Conservation (phyloP, 30 jellyfish, hydroid and myxozoan genomes). For the Aurelia coerulea region DNA sequence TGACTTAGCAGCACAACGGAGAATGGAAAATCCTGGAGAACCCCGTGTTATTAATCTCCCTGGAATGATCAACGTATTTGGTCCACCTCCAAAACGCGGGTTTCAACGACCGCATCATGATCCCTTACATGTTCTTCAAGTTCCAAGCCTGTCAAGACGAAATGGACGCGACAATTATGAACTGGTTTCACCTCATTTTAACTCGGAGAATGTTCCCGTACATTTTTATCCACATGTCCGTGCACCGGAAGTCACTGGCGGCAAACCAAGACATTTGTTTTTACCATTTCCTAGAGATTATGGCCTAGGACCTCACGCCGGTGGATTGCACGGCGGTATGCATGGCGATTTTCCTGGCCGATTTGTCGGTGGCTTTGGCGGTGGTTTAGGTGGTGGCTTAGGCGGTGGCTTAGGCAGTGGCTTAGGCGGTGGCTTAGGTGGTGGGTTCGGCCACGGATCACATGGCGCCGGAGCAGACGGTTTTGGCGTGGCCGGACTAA, state of each 20-base stretch:
- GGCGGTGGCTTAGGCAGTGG: background rate
- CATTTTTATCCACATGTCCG: slow-evolving; percentile 70
- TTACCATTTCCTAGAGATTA: slow-evolving; percentile 67
- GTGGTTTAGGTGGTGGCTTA: background rate
- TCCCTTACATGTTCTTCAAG: slow-evolving; percentile 88
- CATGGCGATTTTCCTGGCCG: slow-evolving; percentile 39
- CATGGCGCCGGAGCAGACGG: background rate
- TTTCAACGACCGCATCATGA: slow-evolving; percentile 66
- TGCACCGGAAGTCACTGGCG: slow-evolving; percentile 76
- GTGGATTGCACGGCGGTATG: slow-evolving; percentile 50
- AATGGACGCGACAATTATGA: slow-evolving; percentile 50
- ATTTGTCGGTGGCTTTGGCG: slow-evolving; percentile 6
- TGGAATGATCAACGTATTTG: slow-evolving; percentile 94
- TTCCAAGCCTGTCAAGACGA: slow-evolving; percentile 82
- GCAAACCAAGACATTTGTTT: slow-evolving; percentile 79
- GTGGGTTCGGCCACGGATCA: slow-evolving; percentile 29
- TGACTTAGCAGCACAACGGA: slow-evolving; percentile 45
- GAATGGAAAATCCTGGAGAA: slow-evolving; percentile 48
- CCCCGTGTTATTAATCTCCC: slow-evolving; percentile 85
- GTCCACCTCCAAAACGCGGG: slow-evolving; percentile 89
- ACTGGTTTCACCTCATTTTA: slow-evolving; percentile 64
- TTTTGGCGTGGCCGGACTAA: background rate
- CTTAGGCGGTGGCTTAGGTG: background rate
- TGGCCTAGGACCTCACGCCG: slow-evolving; percentile 27
- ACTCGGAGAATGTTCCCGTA: slow-evolving; percentile 58